Evolutionary conservation across 2,888 invertebrate genomes (phyloP), one percentile per base, ranked within the genome.

Genomic region (Tetanocera ferruginea): DNA sequence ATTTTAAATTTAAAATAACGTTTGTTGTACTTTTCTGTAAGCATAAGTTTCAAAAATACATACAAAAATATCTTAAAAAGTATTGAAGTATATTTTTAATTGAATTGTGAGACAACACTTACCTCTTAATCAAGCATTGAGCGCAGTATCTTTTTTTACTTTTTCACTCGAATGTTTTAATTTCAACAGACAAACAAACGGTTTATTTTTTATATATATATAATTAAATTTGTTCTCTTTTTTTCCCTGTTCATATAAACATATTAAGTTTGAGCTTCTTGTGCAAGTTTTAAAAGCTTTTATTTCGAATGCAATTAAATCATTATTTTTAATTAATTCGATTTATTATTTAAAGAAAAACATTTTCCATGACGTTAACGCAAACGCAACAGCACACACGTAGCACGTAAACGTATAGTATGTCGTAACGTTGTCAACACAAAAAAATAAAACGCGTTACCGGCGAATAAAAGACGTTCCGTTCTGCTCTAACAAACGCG

Each of bases 341-440:
- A 49, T 55, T 57, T 55, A 57, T 55, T 57, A 57, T 71, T 55
- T 31, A 34, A 37, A 19, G 28, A 52, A 11, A 70, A 51, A 70
- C 49, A 70, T 25, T 52, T 25, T 31, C 69, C n/a, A 31, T 17
- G 23, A 72, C 72, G 57, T 9, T 11, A 6, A 73, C 37, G 71
- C 31, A 28, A 70, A 28, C 70, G 34, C 31, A 52, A 70, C 70
- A 31, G 51, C 23, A 70, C 17, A 28, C 51, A 72, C 60, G 57
- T 5, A 11, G 25, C 11, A 25, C 55, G 57, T 55, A 52, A 8
- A 71, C 71, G 60, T 60, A 19, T 11, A n/a, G n/a, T n/a, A 64
- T 66, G 74, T 74, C 74, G 66, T 9, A 60, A 69, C 25, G 69
- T 69, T 51, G 49, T 69, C 69, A 69, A 69, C 43, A 69, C 51